Evolutionary conservation across 1,140 invertebrate genomes (phyloP), one percentile per base, ranked within the genome.

Genomic region (Gryon sp.): DNA sequence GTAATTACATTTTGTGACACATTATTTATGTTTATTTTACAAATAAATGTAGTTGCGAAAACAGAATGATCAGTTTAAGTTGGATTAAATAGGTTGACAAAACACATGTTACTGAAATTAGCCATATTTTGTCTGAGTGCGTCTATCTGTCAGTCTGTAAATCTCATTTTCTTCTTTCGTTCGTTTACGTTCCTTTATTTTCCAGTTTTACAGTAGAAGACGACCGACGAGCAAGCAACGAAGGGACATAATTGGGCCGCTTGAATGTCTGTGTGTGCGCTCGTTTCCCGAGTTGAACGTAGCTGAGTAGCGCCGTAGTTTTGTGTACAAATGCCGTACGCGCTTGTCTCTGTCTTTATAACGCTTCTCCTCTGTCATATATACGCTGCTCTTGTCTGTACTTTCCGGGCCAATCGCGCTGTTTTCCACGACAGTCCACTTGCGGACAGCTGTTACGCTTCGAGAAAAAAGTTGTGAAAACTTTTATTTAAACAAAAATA

Each of bases 241-340:
- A 57, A 22, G 32, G 52, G 15, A 16, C 52, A 32, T 20, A 57
- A 46, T 46, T 48, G 62, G 22, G 62, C 38, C 38, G 63, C 63
- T 68, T 68, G 63, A 68, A 48, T 45, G 57, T 82, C 38, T 78
- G 40, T 82, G 57, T 68, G 55, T 68, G 43, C 50, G 50, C 68
- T 41, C 59, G 79, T 78, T 79, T 79, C 72, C 26, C 14, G 12
- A 48, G 30, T 62, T 40, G 50, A 62, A 48, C 34, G 30, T 62
- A 48, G 57, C 45, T 40, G 40, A 50, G 46, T 63, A 63, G 46
- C 36, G 19, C 24, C 24, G 48, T 65, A 65, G 46, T 43, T 43
- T 52, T 22, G 60, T 52, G 36, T 63, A 63, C 36, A 41, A 50
- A 43, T 38, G 38, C 38, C 60, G 26, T 53, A 36, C 62, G 43